These are phyloP conservation scores for Trachelus stipa DNA, from an alignment of 2,888 invertebrate genomes.

Conservation along the genomic window DNA sequence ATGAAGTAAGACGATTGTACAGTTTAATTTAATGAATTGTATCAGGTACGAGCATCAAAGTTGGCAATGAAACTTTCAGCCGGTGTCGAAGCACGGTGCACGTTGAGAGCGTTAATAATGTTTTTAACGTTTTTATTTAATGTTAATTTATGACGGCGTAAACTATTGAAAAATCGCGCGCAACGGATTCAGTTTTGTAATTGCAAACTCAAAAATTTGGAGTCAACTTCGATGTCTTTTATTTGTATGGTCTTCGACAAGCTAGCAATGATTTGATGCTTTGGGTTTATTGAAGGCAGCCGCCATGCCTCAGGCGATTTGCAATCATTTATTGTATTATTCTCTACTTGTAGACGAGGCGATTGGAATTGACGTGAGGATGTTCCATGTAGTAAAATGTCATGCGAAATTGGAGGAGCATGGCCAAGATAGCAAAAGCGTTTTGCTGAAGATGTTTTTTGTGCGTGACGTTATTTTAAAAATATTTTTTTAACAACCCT, in stretches of 20 bases:
- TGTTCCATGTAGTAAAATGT: background rate
- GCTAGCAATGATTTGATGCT: background rate
- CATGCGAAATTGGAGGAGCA: background rate
- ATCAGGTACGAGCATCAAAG: constrained; percentile 28
- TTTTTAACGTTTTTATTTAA: background rate
- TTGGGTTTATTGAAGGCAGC: background rate
- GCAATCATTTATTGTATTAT: constrained; percentile 15
- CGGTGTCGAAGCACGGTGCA: constrained; percentile 32
- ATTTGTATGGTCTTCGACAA: background rate
- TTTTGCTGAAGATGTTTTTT: constrained; percentile 8
- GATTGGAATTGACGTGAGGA: constrained; percentile 13
- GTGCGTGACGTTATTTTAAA: constrained; percentile 17
- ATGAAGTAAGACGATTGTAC: constrained; percentile 35
- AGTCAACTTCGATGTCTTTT: too few relatives aligned
- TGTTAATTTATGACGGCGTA: too few relatives aligned
- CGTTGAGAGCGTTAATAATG: constrained; percentile 35
- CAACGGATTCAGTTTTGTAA: too few relatives aligned
- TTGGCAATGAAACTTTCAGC: constrained; percentile 34
- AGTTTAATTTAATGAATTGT: constrained; percentile 38
- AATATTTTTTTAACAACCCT: constrained; percentile 22
- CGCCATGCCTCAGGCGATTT: constrained; percentile 12
- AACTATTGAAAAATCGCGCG: too few relatives aligned
- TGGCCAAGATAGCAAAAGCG: background rate
- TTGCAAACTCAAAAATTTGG: too few relatives aligned
- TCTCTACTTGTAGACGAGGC: constrained; percentile 6